Evolutionary conservation across 2,888 invertebrate genomes (phyloP).

Genomic region (Fragum whitleyi): DNA sequence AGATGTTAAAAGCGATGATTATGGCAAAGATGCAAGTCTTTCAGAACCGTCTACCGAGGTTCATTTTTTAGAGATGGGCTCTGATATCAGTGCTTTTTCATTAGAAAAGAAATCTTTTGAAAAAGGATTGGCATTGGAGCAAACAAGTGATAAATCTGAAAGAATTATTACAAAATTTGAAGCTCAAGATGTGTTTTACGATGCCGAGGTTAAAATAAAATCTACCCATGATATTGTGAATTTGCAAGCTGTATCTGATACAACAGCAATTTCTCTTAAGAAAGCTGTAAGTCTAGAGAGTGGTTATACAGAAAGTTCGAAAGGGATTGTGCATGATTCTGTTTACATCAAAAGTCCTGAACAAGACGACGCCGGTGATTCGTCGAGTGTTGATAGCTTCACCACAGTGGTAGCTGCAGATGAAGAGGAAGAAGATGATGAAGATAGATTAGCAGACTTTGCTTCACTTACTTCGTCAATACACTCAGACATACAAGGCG

Average conservation of each 20-base stretch:
- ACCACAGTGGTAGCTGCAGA: slow-evolving; percentile 83
- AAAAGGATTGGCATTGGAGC: slow-evolving; percentile 62
- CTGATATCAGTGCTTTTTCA: slow-evolving; percentile 65
- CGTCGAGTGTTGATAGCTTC: slow-evolving; percentile 84
- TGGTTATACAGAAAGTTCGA: slow-evolving; percentile 13
- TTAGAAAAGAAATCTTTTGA: slow-evolving; percentile 28
- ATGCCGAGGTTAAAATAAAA: slow-evolving; percentile 31
- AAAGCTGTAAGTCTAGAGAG: slow-evolving; percentile 33
- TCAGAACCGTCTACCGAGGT: slow-evolving; percentile 33
- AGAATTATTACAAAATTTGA: background rate
- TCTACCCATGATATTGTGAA: slow-evolving; percentile 17
- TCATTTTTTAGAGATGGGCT: slow-evolving; percentile 68
- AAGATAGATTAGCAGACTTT: slow-evolving; percentile 88
- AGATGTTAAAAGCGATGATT: slow-evolving; percentile 50
- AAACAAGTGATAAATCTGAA: background rate
- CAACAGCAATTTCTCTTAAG: slow-evolving; percentile 25
- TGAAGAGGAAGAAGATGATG: slow-evolving; percentile 86
- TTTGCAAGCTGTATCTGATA: slow-evolving; percentile 24
- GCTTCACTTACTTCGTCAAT: slow-evolving; percentile 86
- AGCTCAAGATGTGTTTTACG: slow-evolving; percentile 39
- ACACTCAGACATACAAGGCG: slow-evolving; percentile 84
- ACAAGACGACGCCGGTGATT: slow-evolving; percentile 80
- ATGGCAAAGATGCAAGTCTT: slow-evolving; percentile 24
- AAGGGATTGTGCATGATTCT: background rate
- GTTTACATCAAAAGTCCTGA: slow-evolving; percentile 46